Evolutionary conservation across 2,888 invertebrate species (phyloP), one percentile per base, ranked within the genome.

Genomic region (Ligdia adustata): DNA sequence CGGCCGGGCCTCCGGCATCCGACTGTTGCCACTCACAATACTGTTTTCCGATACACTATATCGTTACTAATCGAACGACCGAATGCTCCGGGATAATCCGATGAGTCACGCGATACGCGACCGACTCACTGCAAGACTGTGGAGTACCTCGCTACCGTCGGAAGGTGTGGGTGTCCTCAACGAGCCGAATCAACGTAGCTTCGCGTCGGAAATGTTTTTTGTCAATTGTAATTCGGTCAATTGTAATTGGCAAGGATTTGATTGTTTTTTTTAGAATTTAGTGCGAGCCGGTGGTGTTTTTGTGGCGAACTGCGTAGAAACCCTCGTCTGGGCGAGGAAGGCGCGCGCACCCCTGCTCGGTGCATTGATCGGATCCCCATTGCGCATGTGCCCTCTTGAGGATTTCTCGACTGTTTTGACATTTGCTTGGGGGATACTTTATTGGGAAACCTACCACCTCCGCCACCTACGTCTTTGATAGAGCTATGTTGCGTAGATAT

Each of bases 1-100:
- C 69, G 67, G 77, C 80, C 76, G 91, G 89, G 69, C 75, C 86
- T 78, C 92, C 91, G 87, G 92, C 89, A 88, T 89, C 66, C 83
- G 80, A 80, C 68, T 69, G 63, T 77, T 76, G 60, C 58, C 55
- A 43, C 39, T 49, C 58, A 75, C 69, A 64, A 64, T 73, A 75
- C 70, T 58, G 62, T 67, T 52, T 53, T 53, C 58, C 46, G 38
- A 65, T 55, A 68, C 72, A 75, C 73, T 72, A 72, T n/a, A n/a
- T 72, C 71, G 68, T 61, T 75, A 57, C 68, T 63, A 75, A 76
- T 75, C 62, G 53, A 58, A 71, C 67, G 67, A 72, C 61, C 68
- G 66, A 75, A 76, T 73, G 69, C 72, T 74, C 69, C 72, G 72
- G 85, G 84, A 79, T 76, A 78, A 79, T 76, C 86, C 86, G 66